A percentile compares a stretch with the other conserved stretches of the same genome.
Evolutionary conservation across 1,140 invertebrate species (phyloP).

Genomic region (Drosophila pseudoobscura): DNA sequence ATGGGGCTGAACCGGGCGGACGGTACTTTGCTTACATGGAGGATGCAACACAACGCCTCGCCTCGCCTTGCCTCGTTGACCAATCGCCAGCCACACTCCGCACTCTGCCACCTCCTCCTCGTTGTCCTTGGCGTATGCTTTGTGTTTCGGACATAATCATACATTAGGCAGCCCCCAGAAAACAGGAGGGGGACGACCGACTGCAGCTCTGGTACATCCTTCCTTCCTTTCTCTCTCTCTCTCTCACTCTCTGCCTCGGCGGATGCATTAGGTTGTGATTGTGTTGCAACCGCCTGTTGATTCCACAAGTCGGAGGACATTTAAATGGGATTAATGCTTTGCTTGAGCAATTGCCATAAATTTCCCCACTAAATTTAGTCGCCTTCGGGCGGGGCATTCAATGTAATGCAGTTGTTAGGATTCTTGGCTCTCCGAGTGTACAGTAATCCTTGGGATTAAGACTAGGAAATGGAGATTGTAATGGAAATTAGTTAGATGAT

Average conservation of each 20-base stretch:
- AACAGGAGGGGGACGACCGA: slow-evolving; percentile 1
- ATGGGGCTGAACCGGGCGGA: slow-evolving; percentile 48
- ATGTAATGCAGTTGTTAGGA: slow-evolving; percentile 25
- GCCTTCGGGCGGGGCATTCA: slow-evolving; percentile 8
- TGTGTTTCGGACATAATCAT: slow-evolving; percentile 68
- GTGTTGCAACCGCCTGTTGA: slow-evolving; percentile 58
- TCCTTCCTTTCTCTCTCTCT: slow-evolving; percentile 16
- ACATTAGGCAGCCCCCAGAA: slow-evolving; percentile 50
- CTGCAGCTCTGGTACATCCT: slow-evolving; percentile 30
- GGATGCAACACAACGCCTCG: slow-evolving; percentile 21
- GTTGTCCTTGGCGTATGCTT: slow-evolving; percentile 47
- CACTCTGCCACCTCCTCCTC: not conserved
- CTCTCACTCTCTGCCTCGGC: slow-evolving; percentile 1
- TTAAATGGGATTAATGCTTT: slow-evolving; percentile 47
- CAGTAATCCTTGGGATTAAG: slow-evolving; percentile 19
- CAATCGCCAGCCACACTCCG: slow-evolving; percentile 42
- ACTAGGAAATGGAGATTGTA: too few relatives aligned
- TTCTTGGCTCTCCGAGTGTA: not conserved
- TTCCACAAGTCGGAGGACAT: slow-evolving; percentile 36
- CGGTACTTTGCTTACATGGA: too few relatives aligned
- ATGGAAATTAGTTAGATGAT: not conserved
- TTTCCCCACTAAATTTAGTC: slow-evolving; percentile 13
- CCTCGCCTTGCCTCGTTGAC: slow-evolving; percentile 48
- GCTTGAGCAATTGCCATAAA: slow-evolving; percentile 47
- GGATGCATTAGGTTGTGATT: slow-evolving; percentile 66